Evolutionary conservation across 2,797 vertebrate species (phyloP).

Genomic region (Diplodus puntazzo): DNA sequence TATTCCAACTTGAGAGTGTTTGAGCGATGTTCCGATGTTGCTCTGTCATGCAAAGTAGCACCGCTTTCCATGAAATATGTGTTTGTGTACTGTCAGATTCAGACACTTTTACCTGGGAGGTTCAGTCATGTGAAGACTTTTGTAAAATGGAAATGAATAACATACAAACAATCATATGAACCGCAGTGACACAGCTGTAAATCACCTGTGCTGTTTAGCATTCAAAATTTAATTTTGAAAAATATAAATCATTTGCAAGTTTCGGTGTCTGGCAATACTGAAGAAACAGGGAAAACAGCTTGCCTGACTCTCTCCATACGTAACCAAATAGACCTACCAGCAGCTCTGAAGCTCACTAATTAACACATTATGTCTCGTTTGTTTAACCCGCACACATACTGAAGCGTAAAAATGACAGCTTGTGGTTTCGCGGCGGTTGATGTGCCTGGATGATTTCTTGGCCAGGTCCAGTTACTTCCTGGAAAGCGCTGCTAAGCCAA

Average conservation of each 20-base stretch:
- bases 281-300: background rate
- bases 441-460: no score
- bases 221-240: slow-evolving; percentile 23
- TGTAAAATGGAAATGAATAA: background rate
- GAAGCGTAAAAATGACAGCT: background rate
- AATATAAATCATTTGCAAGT: slow-evolving; percentile 17
- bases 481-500: no score
- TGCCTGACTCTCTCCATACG: no score
- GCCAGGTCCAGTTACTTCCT: no score
- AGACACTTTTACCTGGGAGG: background rate
- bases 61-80: slow-evolving; percentile 44
- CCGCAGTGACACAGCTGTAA: slow-evolving; percentile 4
- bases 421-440: background rate
- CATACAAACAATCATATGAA: no score
- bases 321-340: background rate
- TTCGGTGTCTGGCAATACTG: background rate
- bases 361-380: background rate
- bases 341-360: background rate
- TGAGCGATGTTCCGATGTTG: background rate
- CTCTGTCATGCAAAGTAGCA: slow-evolving; percentile 39
- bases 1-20: background rate
- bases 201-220: slow-evolving; percentile 24
- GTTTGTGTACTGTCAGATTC: slow-evolving; percentile 32
- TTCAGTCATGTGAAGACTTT: background rate
- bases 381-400: background rate